Evolutionary conservation across 1,140 invertebrate species (phyloP), one percentile per base, ranked within the genome.

Genomic region (Lepidotrigona ventralis): DNA sequence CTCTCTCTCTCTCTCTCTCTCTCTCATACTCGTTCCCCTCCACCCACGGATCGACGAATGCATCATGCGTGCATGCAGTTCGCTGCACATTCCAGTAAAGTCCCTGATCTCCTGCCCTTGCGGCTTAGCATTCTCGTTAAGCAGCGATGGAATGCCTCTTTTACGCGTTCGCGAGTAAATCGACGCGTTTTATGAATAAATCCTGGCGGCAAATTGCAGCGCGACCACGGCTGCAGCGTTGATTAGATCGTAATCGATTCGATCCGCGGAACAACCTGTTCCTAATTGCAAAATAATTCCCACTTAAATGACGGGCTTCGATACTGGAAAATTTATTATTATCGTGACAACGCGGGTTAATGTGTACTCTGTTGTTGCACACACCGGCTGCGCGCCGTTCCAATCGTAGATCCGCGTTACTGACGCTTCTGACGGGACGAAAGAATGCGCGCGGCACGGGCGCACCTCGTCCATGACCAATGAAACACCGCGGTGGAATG

Each of bases 71-170:
- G 58, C 60, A 56, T 60, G 39, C 69, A 72, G 69, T 64, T 73
- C 66, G 51, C 66, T n/a, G 64, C 74, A 75, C 81, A 83, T 83
- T 83, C 81, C 76, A 83, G 75, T 83, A 83, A 83, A 83, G 76
- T 83, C 81, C 81, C 81, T 83, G 76, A 83, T 83, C 81, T 83
- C 76, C 81, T 82, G 81, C 81, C 81, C 81, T 83, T 83, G 81
- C 76, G 76, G 69, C 73, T 83, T 66, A 79, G 58, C 69, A 83
- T 83, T 79, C 81, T 83, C 76, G 69, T 79, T 79, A 79, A 79
- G 81, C 58, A 76, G 51, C 76, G 58, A 23, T 64, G 76, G 76
- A 83, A 83, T 83, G 75, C 33, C 26, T 70, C 19, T 39, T 64
- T 51, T 58, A 33, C 74, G 54, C 56, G 33, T 75, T 39, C 23